These are phyloP conservation scores for Magallana nippona DNA, from an alignment of 2,888 invertebrate species.

Conservation along the genomic window DNA sequence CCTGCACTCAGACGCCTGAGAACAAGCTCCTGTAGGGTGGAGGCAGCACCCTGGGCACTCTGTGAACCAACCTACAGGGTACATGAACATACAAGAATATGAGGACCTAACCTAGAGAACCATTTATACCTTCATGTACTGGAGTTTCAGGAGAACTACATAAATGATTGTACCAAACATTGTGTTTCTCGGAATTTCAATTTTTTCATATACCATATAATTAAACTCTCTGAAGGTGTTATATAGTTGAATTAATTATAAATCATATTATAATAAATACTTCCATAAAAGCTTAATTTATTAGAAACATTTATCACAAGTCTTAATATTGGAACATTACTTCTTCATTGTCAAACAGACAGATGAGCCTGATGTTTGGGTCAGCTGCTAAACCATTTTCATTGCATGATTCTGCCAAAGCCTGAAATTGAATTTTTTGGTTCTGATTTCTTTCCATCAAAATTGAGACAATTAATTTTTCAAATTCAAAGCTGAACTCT, in stretches of 20 bases:
- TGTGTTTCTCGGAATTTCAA: too few species aligned
- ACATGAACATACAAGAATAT: neutral
- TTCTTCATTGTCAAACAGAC: conserved; percentile 82
- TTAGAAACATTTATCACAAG: neutral
- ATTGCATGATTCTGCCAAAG: conserved; percentile 77
- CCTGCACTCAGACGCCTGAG: conserved; percentile 77
- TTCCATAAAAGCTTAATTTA: too few species aligned
- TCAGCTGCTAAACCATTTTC: conserved; percentile 75
- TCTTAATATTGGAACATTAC: conserved; percentile 60
- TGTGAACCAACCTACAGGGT: conserved; percentile 80
- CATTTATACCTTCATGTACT: neutral
- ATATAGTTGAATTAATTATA: too few species aligned
- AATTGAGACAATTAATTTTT: too few species aligned
- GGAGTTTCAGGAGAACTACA: too few species aligned
- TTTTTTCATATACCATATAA: too few species aligned
- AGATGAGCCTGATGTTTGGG: conserved; percentile 80
- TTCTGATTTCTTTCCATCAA: too few species aligned
- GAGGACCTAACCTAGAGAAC: neutral
- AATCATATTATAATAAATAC: too few species aligned
- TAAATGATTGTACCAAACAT: too few species aligned
- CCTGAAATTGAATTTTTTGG: conserved; percentile 63
- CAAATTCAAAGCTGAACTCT: too few species aligned
- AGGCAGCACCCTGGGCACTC: conserved; percentile 81
- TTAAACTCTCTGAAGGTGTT: too few species aligned
- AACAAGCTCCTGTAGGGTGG: conserved; percentile 80